Conservation (phyloP, 2,797 vertebrate species). For the Propithecus perrieri region DNA sequence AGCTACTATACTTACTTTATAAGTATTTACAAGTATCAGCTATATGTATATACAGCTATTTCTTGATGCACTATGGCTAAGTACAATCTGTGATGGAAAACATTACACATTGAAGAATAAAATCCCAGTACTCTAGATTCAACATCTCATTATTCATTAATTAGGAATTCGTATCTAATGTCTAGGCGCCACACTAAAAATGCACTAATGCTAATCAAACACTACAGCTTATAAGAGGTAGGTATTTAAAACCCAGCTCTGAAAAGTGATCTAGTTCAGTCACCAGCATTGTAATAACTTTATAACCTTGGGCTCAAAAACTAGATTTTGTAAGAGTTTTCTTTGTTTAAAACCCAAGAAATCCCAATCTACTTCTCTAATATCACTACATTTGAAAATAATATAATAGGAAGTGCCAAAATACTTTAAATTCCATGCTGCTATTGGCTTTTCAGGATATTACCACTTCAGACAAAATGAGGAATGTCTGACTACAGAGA, state of each 20-base stretch:
- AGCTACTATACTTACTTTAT: not conserved
- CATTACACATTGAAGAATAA: not conserved
- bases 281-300: not conserved
- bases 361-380: slow-evolving; percentile 33
- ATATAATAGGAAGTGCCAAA: slow-evolving; percentile 70
- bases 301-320: slow-evolving; percentile 29
- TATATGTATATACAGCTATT: not conserved
- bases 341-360: slow-evolving; percentile 37
- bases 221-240: not conserved
- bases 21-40: not conserved
- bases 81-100: not conserved
- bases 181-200: not conserved
- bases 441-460: slow-evolving; percentile 69
- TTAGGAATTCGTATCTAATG: not conserved
- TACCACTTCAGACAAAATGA: slow-evolving; percentile 76
- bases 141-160: slow-evolving; percentile 38
- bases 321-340: slow-evolving; percentile 6
- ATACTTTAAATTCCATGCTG: slow-evolving; percentile 55
- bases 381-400: slow-evolving; percentile 32
- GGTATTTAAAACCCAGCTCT: not conserved
- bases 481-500: slow-evolving; percentile 68
- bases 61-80: not conserved
- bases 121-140: not conserved
- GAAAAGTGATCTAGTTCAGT: not conserved
- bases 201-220: not conserved